Conservation (phyloP, 2,113 vertebrate species). For the Zosterops hypoxanthus region DNA sequence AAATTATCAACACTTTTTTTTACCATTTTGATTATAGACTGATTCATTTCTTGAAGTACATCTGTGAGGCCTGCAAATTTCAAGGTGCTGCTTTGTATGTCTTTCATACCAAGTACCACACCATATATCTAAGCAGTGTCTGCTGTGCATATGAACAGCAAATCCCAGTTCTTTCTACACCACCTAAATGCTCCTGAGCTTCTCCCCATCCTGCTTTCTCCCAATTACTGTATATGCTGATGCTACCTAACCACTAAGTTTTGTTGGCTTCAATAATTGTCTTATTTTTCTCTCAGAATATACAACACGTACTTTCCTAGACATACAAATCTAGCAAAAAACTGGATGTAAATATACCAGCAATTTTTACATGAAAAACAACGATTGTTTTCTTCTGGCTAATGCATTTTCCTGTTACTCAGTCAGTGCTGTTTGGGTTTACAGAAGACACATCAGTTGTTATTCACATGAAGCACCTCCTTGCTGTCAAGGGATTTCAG, state of each 20-base stretch:
- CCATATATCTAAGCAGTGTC: neutral
- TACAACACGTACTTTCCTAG: neutral
- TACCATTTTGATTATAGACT: neutral
- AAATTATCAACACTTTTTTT: neutral
- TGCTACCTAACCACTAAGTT: fast-evolving
- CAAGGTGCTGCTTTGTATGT: neutral
- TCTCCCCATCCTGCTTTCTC: neutral
- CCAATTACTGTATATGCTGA: neutral
- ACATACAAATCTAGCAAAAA: neutral
- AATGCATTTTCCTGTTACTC: neutral
- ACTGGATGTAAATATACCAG: fast-evolving
- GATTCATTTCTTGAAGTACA: neutral
- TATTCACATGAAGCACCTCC: neutral
- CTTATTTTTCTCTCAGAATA: neutral
- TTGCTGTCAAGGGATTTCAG: neutral
- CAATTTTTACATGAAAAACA: neutral
- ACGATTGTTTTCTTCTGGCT: neutral
- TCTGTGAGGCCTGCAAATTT: neutral
- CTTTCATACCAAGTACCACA: neutral
- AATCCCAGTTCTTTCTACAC: neutral
- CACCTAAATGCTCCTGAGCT: neutral
- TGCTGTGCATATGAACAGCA: neutral
- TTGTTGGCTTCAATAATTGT: neutral
- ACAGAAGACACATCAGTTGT: neutral
- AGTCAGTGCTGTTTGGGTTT: neutral